Conservation (phyloP, 2,888 invertebrate species). For the Cremastobaeus sp. region DNA sequence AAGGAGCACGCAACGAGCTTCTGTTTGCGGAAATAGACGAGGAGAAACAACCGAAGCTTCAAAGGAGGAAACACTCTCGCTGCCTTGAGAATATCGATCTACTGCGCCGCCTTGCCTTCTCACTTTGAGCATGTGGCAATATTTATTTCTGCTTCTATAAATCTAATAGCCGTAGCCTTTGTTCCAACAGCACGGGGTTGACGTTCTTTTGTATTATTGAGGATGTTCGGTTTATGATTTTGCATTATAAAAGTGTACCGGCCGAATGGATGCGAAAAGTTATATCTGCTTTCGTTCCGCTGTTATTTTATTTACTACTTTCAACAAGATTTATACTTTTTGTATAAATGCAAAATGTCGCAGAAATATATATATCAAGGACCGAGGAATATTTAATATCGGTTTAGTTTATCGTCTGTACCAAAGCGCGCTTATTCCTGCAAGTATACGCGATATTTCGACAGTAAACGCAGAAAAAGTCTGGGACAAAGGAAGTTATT, state of each 20-base stretch:
- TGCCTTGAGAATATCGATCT: conserved; percentile 25
- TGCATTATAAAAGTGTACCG: background rate
- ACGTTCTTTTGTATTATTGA: conserved; percentile 3
- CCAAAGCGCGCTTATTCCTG: too few relatives aligned
- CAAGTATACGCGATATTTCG: too few relatives aligned
- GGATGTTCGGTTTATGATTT: conserved; percentile 17
- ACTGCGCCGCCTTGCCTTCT: conserved; percentile 2
- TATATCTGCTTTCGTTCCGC: too few relatives aligned
- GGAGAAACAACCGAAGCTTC: conserved; percentile 24
- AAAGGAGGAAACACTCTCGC: conserved; percentile 48
- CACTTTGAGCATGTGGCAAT: conserved; percentile 19
- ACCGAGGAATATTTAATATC: too few relatives aligned
- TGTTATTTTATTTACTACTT: too few relatives aligned
- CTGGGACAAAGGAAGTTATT: too few relatives aligned
- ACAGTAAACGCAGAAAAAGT: too few relatives aligned
- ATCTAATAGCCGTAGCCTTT: conserved; percentile 38
- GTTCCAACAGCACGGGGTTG: conserved; percentile 7
- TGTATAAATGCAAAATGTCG: too few relatives aligned
- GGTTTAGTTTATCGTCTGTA: too few relatives aligned
- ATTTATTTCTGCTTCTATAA: conserved; percentile 51
- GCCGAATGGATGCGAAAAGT: too few relatives aligned
- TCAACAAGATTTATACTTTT: too few relatives aligned
- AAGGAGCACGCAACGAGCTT: conserved; percentile 9
- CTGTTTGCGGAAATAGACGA: conserved; percentile 17
- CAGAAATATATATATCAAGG: too few relatives aligned